phyloP scores from a whole-genome alignment of 2,113 vertebrate genomes.

The Tenrec ecaudatus region DNA sequence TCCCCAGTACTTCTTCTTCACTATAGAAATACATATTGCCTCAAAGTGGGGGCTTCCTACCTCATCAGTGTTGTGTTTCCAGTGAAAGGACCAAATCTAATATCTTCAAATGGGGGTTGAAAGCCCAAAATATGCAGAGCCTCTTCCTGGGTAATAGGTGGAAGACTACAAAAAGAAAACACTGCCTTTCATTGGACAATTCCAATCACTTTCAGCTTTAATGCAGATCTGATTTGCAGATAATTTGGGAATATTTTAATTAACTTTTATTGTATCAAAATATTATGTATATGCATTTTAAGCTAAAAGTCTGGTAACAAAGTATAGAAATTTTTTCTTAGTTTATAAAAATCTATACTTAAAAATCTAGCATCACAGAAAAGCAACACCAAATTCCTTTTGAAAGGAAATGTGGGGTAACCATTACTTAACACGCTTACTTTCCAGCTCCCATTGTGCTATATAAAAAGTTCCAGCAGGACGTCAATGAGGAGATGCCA shows the following conservation, averaged over 20 bases:
- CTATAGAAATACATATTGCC: background rate
- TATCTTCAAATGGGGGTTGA: conserved; percentile 98
- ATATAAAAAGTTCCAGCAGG: conserved; percentile 99
- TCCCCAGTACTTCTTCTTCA: background rate
- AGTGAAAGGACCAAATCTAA: conserved; percentile 99
- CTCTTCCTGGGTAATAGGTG: conserved; percentile 98
- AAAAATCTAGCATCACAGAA: conserved; percentile 18
- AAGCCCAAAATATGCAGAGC: conserved; percentile 97
- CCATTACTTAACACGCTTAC: conserved; percentile 83
- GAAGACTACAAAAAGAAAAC: conserved; percentile 87
- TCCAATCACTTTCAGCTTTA: background rate
- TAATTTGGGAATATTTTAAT: background rate
- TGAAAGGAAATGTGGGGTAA: background rate
- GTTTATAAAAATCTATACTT: conserved; percentile 47
- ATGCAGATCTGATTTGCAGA: background rate
- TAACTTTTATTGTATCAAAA: conserved; percentile 51
- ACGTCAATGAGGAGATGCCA: conserved; percentile 97
- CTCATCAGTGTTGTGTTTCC: conserved; percentile 99
- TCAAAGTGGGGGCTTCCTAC: conserved; percentile 82
- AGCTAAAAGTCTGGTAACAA: conserved; percentile 11
- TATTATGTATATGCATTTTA: conserved; percentile 43
- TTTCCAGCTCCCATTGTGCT: conserved; percentile 97
- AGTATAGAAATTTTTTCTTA: background rate
- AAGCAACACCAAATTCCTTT: background rate
- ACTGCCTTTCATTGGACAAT: conserved; percentile 50